Evolutionary conservation across 1,140 invertebrate species (phyloP).

Genomic region (Onthophagus taurus): DNA sequence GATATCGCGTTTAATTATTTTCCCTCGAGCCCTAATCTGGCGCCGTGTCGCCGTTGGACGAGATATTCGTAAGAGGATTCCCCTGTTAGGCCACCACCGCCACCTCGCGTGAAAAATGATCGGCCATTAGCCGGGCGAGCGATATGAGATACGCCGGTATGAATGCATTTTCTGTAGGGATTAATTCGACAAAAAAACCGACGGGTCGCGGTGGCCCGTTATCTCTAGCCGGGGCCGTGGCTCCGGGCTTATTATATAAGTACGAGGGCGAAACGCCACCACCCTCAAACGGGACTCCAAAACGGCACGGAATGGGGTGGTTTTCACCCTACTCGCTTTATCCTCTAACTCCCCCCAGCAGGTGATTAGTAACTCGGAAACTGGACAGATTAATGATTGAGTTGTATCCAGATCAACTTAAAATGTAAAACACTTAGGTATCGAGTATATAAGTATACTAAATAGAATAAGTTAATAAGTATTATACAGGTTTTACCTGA

Average conservation of each 20-base stretch:
- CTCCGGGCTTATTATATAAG: conserved; percentile 16
- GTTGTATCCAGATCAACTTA: conserved; percentile 30
- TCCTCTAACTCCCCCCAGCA: too few relatives aligned
- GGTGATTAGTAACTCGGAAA: conserved; percentile 30
- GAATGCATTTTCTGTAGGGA: conserved; percentile 36
- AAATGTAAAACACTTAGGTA: too few relatives aligned
- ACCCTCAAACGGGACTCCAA: conserved; percentile 8
- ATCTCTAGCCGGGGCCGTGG: conserved; percentile 25
- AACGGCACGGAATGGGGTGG: conserved; percentile 8
- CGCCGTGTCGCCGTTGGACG: conserved; percentile 4
- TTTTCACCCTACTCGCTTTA: too few relatives aligned
- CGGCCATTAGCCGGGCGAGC: conserved; percentile 32
- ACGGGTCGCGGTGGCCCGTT: conserved; percentile 11
- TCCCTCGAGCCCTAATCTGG: conserved; percentile 2
- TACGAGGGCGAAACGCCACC: conserved; percentile 4
- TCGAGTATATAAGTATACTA: too few relatives aligned
- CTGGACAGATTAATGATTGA: conserved; percentile 32
- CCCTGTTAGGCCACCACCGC: conserved; percentile 18
- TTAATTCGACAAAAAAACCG: conserved; percentile 33
- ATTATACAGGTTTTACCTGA: too few relatives aligned
- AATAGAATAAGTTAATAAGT: too few relatives aligned
- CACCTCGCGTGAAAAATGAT: conserved; percentile 32
- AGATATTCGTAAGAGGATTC: conserved; percentile 19
- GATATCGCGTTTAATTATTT: conserved; percentile 7
- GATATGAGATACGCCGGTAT: conserved; percentile 34